Evolutionary conservation across 1,140 invertebrate species (phyloP).

Genomic region (Sinella curviseta): DNA sequence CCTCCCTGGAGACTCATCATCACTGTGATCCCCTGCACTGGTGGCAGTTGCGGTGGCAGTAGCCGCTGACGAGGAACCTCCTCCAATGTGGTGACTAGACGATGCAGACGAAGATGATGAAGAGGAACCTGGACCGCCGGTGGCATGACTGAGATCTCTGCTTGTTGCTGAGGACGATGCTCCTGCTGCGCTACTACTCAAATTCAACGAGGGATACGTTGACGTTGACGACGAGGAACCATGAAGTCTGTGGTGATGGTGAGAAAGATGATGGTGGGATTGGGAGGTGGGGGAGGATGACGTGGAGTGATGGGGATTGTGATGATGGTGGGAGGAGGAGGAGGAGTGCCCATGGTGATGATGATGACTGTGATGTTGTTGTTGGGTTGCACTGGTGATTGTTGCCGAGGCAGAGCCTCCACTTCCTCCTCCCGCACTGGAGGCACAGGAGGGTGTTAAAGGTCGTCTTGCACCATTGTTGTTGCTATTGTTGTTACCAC

Average conservation of each 20-base stretch:
- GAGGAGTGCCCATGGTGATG: slow-evolving; percentile 5
- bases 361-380: slow-evolving; percentile 19
- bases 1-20: background rate
- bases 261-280: slow-evolving; percentile 7
- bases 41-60: background rate
- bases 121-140: background rate
- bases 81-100: slow-evolving; percentile 21
- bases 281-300: background rate
- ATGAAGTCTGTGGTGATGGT: slow-evolving; percentile 35
- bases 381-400: slow-evolving; percentile 26
- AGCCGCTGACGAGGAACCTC: background rate
- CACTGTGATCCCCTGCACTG: background rate
- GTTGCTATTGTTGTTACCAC: background rate
- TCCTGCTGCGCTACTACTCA: background rate
- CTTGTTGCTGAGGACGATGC: background rate
- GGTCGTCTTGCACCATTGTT: slow-evolving; percentile 4
- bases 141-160: slow-evolving; percentile 4
- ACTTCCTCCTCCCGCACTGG: slow-evolving; percentile 4
- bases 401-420: slow-evolving; percentile 3
- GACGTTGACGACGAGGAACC: slow-evolving; percentile 4
- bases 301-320: slow-evolving; percentile 21
- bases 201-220: background rate
- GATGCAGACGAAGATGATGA: slow-evolving; percentile 19
- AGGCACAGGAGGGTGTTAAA: background rate
- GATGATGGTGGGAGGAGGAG: background rate